Evolutionary conservation across 2,888 invertebrate species (phyloP), one percentile per base, ranked within the genome.

Genomic region (Drosophila tanythrix): DNA sequence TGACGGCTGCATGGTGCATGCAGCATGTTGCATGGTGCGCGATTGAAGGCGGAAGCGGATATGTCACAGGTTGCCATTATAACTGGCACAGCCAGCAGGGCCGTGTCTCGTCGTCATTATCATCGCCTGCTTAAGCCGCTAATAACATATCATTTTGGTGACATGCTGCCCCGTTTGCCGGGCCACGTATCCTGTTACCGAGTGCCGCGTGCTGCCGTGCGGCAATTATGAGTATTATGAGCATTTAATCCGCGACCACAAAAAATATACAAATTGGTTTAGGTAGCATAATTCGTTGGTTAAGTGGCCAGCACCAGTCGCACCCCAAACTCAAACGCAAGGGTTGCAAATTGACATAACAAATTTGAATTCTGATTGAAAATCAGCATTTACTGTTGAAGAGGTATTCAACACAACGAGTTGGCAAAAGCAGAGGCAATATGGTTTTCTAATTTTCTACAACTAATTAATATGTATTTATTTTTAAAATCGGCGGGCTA

Each of bases 211-310:
- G 86, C 67, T 33, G 36, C 51, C 31, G 27, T 69, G 68, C 70
- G 57, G 71, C 87, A 90, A 91, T 91, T 91, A 90, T 88, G 88
- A 84, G 90, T 81, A 90, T 91, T 91, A 90, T 88, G 89, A 83
- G 88, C 81, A 88, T 83, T 91, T 90, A 91, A 90, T 91, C 91
- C 83, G 66, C 70, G 80, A 82, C 89, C 86, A 79, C 90, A 43
- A 57, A 86, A 82, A 75, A 83, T 82, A 81, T 88, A 82, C 79
- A 79, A 87, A 88, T 85, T 85, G 81, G 85, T 63, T 80, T 69
- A 80, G 70, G 61, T 43, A 59, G 62, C 62, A 65, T 69, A 70
- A 66, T 74, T 68, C 56, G 71, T 13, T 63, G 78, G 60, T 66
- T 55, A 85, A 85, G 85, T 85, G 84, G 76, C 75, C 81, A 78